Conservation (phyloP, 1,140 invertebrate species). For the Tetramorium parvispinum region DNA sequence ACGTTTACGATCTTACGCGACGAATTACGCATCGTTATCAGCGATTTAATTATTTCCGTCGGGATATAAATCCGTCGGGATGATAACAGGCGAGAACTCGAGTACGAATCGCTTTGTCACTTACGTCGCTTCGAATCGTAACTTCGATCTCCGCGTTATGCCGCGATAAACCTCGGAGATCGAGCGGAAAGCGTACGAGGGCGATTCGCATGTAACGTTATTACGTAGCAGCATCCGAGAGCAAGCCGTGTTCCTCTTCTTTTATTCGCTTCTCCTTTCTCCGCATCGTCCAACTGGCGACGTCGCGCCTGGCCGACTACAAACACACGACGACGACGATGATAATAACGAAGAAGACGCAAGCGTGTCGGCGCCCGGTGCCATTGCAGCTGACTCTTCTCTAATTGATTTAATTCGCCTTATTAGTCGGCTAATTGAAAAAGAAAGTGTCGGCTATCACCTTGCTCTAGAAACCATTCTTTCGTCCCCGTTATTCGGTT, state of each 20-base stretch:
- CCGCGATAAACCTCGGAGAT: neutral
- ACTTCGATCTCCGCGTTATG: neutral
- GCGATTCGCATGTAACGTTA: neutral
- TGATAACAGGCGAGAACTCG: neutral
- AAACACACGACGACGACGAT: neutral
- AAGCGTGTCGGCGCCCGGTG: slow-evolving; percentile 38
- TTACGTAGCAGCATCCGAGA: neutral
- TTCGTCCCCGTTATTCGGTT: neutral
- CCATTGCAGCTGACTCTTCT: slow-evolving; percentile 71
- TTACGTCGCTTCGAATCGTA: neutral
- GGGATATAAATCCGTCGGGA: no score
- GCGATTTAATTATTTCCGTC: neutral
- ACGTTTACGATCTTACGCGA: neutral
- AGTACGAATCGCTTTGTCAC: neutral
- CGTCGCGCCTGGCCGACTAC: neutral
- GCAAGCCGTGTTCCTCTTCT: neutral
- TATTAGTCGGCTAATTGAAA: slow-evolving; percentile 78
- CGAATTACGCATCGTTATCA: neutral
- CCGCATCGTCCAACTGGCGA: neutral
- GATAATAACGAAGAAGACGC: neutral
- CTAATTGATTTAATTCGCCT: slow-evolving; percentile 80
- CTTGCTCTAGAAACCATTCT: slow-evolving; percentile 37
- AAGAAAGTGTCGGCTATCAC: slow-evolving; percentile 77
- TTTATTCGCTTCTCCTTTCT: neutral
- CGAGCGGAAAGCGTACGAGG: no score